Base-by-base conservation (phyloP, 1,140 invertebrate genomes). In the Calephelis virginiensis region DNA sequence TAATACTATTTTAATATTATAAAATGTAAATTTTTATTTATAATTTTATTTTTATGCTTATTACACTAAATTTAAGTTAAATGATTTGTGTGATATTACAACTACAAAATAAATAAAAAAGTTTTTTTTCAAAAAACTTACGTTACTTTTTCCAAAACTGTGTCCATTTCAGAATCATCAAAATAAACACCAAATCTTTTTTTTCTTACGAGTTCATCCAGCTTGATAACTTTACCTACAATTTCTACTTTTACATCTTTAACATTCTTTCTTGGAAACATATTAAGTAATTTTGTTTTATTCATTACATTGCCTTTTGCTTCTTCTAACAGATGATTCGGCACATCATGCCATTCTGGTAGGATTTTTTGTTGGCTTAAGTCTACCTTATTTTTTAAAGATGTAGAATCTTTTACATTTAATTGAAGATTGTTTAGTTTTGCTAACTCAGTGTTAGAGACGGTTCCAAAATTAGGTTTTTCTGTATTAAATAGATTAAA, bases 241-340 rank as follows among this genome's bases (percentile, higher is more conserved):
- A 73, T 80, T 63, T 90, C 87, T 45, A 89, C 71, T 65, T 82
- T 87, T 0, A 86, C 43, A 47, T 76, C 84, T 65, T 82, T 87
- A 3, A 86, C 43, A 49, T 76, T 85, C 63, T 87, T 88, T 62
- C 74, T 79, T 50, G 81, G 70, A 6, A 74, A 66, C 38, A 79
- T 62, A 4, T 82, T 81, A 0, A 85, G 43, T 8, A 83, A 47
- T 61, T 76, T 86, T 1, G 71, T 66, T 62, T 82, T 82, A 1
- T 85, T 76, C 12, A 71, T 61, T 37, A 86, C 68, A 67, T 86
- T 78, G 0, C 81, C 82, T 81, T 73, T 80, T 0, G 86, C 75
- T 76, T 90, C 88, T 10, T 89, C 78, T 8, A 88, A 40, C 8
- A 84, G 70, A 17, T 80, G 68, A 8, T 68, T 60, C 38, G 82